Base-by-base conservation (phyloP, 2,888 invertebrate genomes). In the Brassicogethes aeneus region DNA sequence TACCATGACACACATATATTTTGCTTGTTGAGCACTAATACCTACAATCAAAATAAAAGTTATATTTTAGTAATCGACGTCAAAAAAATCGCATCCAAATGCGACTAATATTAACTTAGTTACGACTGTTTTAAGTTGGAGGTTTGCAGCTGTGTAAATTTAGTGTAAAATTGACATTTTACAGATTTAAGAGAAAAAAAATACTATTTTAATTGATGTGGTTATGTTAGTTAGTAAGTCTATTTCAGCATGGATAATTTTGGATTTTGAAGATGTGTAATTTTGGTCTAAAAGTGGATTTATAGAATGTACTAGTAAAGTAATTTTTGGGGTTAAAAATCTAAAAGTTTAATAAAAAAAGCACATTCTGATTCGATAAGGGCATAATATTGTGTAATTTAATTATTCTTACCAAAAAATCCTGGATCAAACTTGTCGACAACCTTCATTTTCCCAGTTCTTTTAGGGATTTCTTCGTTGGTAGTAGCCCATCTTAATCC, bases 401-500 rank as follows among this genome's bases (percentile, higher is more conserved):
- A n/a, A n/a, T n/a, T n/a, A 23, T 7, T 23, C 23, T 23, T 64
- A 46, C 73, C 74, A 52, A 76, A 77, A 52, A 71, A 75, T 14
- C 70, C 67, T 2, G 72, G 66, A 55, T 77, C 77, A 49, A 76
- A 79, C 54, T 74, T 74, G 3, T 59, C 52, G 1, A 76, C 60
- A 3, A 69, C 61, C 37, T 66, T 65, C 1, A 79, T 70, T 62
- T 85, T 85, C 16, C 88, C 89, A 0, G 79, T 77, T 7, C 85
- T 70, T 51, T 63, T 59, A 1, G 76, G 76, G 13, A 76, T 69
- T 53, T 76, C 75, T 3, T 71, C 69, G 51, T 75, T 79, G n/a
- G 73, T 72, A 16, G 77, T 70, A 42, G 76, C 73, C 90, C 89
- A 92, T 50, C 90, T 75, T 31, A 82, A 74, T 46, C 79, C 78